Conservation (phyloP, 2,113 vertebrate species). For the Anarhynchus alexandrinus region DNA sequence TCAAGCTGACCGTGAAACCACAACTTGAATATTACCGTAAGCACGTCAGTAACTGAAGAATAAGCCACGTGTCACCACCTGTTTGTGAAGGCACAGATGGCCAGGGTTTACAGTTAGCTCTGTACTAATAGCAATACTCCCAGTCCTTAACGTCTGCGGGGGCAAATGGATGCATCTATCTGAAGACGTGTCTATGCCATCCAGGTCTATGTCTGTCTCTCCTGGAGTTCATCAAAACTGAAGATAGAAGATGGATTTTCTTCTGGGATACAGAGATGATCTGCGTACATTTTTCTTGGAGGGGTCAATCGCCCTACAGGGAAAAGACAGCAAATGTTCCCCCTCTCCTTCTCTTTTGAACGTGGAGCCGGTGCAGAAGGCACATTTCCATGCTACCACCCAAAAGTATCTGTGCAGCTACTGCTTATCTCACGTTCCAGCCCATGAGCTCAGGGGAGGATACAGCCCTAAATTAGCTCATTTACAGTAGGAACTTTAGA, state of each 20-base stretch:
- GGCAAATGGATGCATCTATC: background rate
- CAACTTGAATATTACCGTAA: background rate
- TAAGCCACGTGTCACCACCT: background rate
- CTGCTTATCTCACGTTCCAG: conserved; percentile 55
- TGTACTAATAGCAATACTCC: background rate
- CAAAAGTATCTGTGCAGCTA: conserved; percentile 43
- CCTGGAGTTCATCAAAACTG: background rate
- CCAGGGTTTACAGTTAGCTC: background rate
- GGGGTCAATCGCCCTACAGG: background rate
- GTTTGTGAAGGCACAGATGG: background rate
- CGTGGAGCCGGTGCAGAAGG: background rate
- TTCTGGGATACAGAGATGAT: background rate
- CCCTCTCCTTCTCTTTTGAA: background rate
- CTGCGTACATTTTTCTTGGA: background rate
- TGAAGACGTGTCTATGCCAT: background rate
- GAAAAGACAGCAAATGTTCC: background rate
- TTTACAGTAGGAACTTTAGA: conserved; percentile 65
- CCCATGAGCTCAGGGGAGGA: conserved; percentile 34
- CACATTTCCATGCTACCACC: conserved; percentile 7
- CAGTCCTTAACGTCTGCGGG: background rate
- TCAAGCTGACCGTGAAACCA: background rate
- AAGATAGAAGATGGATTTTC: background rate
- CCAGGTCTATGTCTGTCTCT: background rate
- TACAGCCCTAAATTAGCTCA: conserved; percentile 58
- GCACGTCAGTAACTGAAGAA: background rate